Evolutionary conservation across 2,888 invertebrate genomes (phyloP).

Genomic region (Parnassius orleans): DNA sequence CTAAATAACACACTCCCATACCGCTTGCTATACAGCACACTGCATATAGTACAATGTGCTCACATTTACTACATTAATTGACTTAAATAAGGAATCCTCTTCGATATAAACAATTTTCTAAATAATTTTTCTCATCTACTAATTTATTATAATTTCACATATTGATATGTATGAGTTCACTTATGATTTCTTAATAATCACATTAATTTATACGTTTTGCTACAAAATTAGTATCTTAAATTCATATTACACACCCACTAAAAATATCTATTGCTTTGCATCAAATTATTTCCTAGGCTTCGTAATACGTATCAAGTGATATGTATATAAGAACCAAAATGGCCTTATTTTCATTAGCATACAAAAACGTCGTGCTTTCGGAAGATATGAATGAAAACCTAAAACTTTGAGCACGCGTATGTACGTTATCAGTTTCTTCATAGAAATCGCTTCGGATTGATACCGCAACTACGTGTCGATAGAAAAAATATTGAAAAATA

Average conservation of each 20-base stretch:
- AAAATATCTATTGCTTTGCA: constrained; percentile 49
- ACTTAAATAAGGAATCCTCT: constrained; percentile 78
- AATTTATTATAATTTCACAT: constrained; percentile 53
- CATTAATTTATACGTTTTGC: constrained; percentile 36
- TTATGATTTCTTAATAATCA: constrained; percentile 34
- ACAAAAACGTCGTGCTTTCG: constrained; percentile 8
- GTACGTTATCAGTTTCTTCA: not conserved
- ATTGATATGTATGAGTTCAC: constrained; percentile 73
- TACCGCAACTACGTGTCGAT: not conserved
- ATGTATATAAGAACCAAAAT: constrained; percentile 5
- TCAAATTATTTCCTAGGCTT: constrained; percentile 26
- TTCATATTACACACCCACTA: constrained; percentile 51
- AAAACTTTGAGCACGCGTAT: constrained; percentile 14
- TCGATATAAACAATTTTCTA: constrained; percentile 56
- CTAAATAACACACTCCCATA: not conserved
- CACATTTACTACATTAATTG: constrained; percentile 64
- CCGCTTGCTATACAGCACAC: not conserved
- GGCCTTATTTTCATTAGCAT: constrained; percentile 2
- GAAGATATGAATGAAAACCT: constrained; percentile 10
- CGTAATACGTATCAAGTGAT: constrained; percentile 1
- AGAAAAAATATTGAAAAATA: constrained; percentile 13
- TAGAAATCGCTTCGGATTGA: not conserved
- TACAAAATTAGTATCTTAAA: constrained; percentile 56
- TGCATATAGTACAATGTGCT: constrained; percentile 37
- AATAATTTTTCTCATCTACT: constrained; percentile 52